Conservation (phyloP, 2,797 vertebrate genomes). For the Chrysocyon brachyurus region DNA sequence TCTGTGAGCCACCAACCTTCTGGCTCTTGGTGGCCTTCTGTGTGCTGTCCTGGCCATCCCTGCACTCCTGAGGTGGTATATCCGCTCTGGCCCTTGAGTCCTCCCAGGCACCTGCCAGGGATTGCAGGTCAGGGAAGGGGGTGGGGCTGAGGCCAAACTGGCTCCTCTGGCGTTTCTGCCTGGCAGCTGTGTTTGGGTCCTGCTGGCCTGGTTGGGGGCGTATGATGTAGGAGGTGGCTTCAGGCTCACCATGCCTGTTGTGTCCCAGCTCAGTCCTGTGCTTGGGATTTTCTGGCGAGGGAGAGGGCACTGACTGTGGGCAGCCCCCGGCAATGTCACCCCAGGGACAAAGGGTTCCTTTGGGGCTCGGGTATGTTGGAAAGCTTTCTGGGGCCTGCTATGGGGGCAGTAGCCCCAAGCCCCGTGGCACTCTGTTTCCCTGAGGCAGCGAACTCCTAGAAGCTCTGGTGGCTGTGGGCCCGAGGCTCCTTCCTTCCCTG, state of each 20-base stretch:
- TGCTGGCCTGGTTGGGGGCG: neutral
- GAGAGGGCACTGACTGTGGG: neutral
- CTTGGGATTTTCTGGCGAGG: neutral
- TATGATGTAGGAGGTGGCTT: neutral
- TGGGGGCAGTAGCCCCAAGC: neutral
- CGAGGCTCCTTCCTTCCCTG: neutral
- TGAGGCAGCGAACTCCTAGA: neutral
- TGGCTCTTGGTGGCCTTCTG: neutral
- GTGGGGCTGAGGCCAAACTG: neutral
- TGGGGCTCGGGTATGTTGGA: no score
- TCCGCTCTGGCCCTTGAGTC: accelerated
- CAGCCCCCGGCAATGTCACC: neutral
- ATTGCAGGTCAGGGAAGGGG: no score
- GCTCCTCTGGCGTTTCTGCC: neutral
- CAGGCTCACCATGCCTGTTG: slow-evolving; percentile 32
- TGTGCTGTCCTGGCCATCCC: neutral
- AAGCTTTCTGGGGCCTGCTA: neutral
- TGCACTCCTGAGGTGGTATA: neutral
- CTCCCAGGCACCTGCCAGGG: neutral
- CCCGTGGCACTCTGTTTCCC: accelerated
- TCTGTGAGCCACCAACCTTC: accelerated
- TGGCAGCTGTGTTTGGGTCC: neutral
- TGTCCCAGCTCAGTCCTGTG: slow-evolving; percentile 32
- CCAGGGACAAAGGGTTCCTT: accelerated
- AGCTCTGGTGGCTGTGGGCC: neutral